These are phyloP conservation scores for Rallus crepitans DNA, from an alignment of 2,797 vertebrate species.

Conservation along the genomic window DNA sequence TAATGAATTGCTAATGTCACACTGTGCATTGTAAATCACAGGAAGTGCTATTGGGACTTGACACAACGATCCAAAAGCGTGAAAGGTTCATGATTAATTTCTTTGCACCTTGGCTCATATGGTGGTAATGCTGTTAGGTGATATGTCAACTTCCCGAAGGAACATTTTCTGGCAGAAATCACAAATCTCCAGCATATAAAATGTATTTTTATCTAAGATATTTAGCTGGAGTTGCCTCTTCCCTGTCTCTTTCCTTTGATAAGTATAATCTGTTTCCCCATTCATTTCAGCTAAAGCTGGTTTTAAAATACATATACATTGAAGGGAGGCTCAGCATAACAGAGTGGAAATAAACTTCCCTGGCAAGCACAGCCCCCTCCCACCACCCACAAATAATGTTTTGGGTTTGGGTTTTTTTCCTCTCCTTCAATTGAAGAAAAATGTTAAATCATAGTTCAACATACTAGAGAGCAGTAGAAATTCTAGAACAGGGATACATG, in stretches of 20 bases:
- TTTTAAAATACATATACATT: constrained; percentile 50
- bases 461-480: background rate
- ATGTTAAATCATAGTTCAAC: constrained; percentile 5
- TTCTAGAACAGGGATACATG: background rate
- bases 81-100: constrained; percentile 40
- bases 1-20: constrained; percentile 54
- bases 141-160: background rate
- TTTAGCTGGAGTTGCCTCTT: constrained; percentile 41
- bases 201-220: constrained; percentile 19
- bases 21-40: background rate
- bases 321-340: constrained; percentile 20
- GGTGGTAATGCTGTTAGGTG: constrained; percentile 10
- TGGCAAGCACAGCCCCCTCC: background rate
- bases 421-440: constrained; percentile 25
- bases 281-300: constrained; percentile 23
- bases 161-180: constrained; percentile 17
- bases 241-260: constrained; percentile 18
- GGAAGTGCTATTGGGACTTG: background rate
- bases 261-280: constrained; percentile 34
- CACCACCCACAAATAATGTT: background rate
- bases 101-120: constrained; percentile 28
- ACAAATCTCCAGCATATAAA: constrained; percentile 4
- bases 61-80: constrained; percentile 35
- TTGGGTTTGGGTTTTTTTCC: background rate
- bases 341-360: constrained; percentile 57